Base-by-base conservation (phyloP, 2,797 vertebrate species). In the Gymnothorax reevesii region DNA sequence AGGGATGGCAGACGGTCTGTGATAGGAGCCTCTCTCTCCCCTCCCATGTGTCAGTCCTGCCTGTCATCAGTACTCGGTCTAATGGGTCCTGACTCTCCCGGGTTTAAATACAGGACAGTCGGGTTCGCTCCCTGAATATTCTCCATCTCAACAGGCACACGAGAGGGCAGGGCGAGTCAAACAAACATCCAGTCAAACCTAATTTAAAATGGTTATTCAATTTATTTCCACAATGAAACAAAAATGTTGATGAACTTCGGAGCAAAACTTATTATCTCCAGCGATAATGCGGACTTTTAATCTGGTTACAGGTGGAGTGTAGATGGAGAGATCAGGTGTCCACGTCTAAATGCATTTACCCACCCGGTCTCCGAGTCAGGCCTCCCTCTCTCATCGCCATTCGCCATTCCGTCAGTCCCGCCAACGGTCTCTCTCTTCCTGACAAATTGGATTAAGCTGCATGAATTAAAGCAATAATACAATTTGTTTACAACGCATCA, bases 391-490 rank as follows among this genome's bases (percentile, higher is more conserved):
- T 88, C 59, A 17, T 69, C 88, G 91, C 90, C 88, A 88, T 86
- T 82, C 10, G 10, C 89, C 91, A 88, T 87, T 86, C 88, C 7
- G 88, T 82, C 33, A 2, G 33, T 93, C 91, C 91, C 84, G 20
- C 89, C 89, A 92, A 93, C 93, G 92, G 94, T 92, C 92, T 90
- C n/a, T 92, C 90, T 92, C 87, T 83, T 62, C 87, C 84, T 62
- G 20, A 89, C 89, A 94, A 96, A 96, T 96, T 87, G 83, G 94
- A 96, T 96, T 94, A 95, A 92, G 91, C 92, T 92, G 94, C 94
- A 94, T 95, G 94, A 96, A 96, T 96, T 95, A 95, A 95, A 95
- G 93, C 93, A 93, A 94, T 95, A 95, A 96, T 87, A 92, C 91
- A 94, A 95, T 96, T 96, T 95, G 94, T 96, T 95, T 95, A 94